Evolutionary conservation across 1,140 invertebrate species (phyloP), one percentile per base, ranked within the genome.

Genomic region (Achatina immaculata): DNA sequence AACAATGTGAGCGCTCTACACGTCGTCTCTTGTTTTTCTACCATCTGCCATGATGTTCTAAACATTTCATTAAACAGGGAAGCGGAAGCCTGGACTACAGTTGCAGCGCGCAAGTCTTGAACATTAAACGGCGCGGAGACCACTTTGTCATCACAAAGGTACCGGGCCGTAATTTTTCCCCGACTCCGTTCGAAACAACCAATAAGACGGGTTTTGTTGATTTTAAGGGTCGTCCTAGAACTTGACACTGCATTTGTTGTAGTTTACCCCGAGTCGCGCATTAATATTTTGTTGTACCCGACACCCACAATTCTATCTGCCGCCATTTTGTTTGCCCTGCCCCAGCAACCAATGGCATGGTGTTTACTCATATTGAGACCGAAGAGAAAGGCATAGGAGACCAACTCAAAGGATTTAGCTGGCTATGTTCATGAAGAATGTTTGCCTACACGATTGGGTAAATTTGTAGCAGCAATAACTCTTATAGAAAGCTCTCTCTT

Each of bases 191-290:
- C 4, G 7, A 31, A 43, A 21, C 48, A 45, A 55, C 11, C 28
- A 51, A 40, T 62, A 19, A 34, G 74, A n/a, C 31, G 34, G 74
- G 34, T 62, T 36, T 55, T 76, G 74, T 76, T 76, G 74, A 43
- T 76, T 65, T 76, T 36, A 40, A 62, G 74, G 74, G 74, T 76
- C 74, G 62, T 38, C 36, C 38, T 36, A 38, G 74, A 76, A 76
- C 74, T 76, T 76, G 74, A 76, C 74, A 76, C 74, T 76, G 55
- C 74, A 76, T 76, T 76, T 76, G 51, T 76, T 76, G 51, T 76
- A 51, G 74, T 62, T 76, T 76, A 76, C 58, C 74, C 74, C 36
- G 48, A 6, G 48, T 76, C 74, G 74, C 74, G 34, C 74, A 76
- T 62, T 62, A 76, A 76, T 62, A 76, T 58, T 62, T 19, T 62